A percentile compares a stretch with the other conserved stretches of the same genome.
Evolutionary conservation across 2,888 invertebrate species (phyloP).

Genomic region (Xylophagus ater): DNA sequence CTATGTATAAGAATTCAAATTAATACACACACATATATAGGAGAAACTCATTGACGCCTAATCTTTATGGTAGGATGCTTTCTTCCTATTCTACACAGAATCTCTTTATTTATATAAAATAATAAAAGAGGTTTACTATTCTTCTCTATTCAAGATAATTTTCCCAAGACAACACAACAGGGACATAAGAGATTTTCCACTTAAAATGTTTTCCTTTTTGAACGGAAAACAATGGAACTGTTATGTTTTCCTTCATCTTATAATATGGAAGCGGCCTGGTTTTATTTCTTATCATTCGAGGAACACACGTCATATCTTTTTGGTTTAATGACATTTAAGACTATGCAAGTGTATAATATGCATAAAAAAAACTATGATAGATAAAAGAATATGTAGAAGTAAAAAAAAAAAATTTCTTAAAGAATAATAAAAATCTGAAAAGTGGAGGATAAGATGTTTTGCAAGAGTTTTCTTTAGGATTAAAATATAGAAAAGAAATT

Average conservation of each 20-base stretch:
- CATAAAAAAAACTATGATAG: too few relatives aligned
- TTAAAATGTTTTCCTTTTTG: slow-evolving; percentile 14
- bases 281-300: slow-evolving; percentile 13
- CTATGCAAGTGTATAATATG: too few relatives aligned
- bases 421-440: background rate
- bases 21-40: too few relatives aligned
- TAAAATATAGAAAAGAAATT: too few relatives aligned
- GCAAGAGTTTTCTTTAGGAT: too few relatives aligned
- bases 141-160: slow-evolving; percentile 6
- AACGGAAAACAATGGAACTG: slow-evolving; percentile 14
- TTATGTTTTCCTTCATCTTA: slow-evolving; percentile 11
- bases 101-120: background rate
- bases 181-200: slow-evolving; percentile 12
- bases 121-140: background rate
- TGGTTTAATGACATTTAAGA: slow-evolving; percentile 11
- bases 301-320: slow-evolving; percentile 16
- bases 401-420: too few relatives aligned
- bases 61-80: too few relatives aligned
- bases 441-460: slow-evolving; percentile 7
- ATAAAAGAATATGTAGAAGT: too few relatives aligned
- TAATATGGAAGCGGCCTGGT: slow-evolving; percentile 11
- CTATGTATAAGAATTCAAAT: too few relatives aligned
- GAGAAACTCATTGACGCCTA: too few relatives aligned
- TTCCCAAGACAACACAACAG: slow-evolving; percentile 11
- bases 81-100: too few relatives aligned